Base-by-base conservation (phyloP, 2,888 invertebrate genomes). In the Melanargia galathea region DNA sequence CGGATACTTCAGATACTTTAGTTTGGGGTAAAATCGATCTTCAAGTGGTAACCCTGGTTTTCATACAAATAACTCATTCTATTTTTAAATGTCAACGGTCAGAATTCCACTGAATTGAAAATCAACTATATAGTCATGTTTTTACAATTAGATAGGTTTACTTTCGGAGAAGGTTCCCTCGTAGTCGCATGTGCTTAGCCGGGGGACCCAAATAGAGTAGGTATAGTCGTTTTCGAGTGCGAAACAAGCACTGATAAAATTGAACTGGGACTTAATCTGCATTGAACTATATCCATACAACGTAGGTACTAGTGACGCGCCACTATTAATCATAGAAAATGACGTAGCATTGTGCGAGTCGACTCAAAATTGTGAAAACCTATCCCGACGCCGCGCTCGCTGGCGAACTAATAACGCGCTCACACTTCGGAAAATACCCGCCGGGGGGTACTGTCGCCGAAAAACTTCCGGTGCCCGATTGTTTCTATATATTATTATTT, bases 321-420 rank as follows among this genome's bases (percentile, higher is more conserved):
- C 79, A 73, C 87, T 83, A 90, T 90, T 89, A 90, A 90, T 90
- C 90, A 90, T 89, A 87, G 87, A 86, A 86, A 89, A 89, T 90
- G 88, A 87, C 86, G 79, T 74, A 73, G 76, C 82, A 86, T 87
- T 88, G 89, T 85, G 80, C 78, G 81, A 81, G 79, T 79, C 77
- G 72, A 82, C 81, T 87, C 87, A 90, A 90, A 90, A 90, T 88
- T 90, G 89, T 90, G 90, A 90, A 90, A 90, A 90, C 90, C 90
- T 90, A 87, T 83, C 83, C 84, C 78, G 79, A 73, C 76, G n/a
- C n/a, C n/a, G n/a, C n/a, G 81, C 76, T 78, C 73, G 70, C 72
- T 68, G 76, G 73, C 79, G 85, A 82, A 87, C 90, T 90, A 88
- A 89, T 90, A 90, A 86, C 88, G 81, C 83, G 78, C 85, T 82